These are phyloP conservation scores for Trypoxylus dichotomus DNA, from an alignment of 1,140 invertebrate genomes.

Conservation along the genomic window DNA sequence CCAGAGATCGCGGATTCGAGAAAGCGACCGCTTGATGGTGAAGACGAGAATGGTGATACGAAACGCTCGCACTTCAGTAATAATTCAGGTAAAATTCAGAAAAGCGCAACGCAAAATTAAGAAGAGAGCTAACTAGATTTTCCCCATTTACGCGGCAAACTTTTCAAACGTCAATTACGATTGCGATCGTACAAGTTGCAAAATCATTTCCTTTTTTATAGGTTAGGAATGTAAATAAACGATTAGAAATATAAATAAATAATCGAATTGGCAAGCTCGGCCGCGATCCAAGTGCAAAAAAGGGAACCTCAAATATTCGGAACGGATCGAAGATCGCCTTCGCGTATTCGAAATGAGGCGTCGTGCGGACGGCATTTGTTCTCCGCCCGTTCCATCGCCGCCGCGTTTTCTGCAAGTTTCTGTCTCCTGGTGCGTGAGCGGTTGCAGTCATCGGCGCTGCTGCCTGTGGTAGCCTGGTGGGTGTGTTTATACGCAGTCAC, in stretches of 20 bases:
- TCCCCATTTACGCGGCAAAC: neutral
- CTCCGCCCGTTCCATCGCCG: constrained; percentile 18
- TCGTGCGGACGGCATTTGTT: constrained; percentile 26
- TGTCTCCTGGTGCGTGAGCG: constrained; percentile 33
- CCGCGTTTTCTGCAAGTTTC: constrained; percentile 22
- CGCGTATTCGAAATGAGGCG: neutral
- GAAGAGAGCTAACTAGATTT: no score
- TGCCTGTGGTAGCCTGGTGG: neutral
- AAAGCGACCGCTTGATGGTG: constrained; percentile 84
- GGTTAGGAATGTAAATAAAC: neutral
- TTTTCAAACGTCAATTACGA: neutral
- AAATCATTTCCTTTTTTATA: neutral
- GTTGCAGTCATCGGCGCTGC: constrained; percentile 8
- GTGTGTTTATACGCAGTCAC: constrained; percentile 23
- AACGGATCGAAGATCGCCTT: neutral
- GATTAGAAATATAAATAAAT: no score
- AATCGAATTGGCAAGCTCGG: neutral
- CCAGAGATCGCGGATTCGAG: constrained; percentile 79
- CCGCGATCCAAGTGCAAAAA: no score
- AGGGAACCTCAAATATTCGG: no score
- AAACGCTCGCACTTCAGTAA: constrained; percentile 84
- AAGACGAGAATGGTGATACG: constrained; percentile 82
- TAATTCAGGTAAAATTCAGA: constrained; percentile 68
- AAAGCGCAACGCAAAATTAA: no score
- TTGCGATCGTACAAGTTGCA: neutral